Evolutionary conservation across 2,888 invertebrate genomes (phyloP), one percentile per base, ranked within the genome.

Genomic region (Notodonta dromedarius): DNA sequence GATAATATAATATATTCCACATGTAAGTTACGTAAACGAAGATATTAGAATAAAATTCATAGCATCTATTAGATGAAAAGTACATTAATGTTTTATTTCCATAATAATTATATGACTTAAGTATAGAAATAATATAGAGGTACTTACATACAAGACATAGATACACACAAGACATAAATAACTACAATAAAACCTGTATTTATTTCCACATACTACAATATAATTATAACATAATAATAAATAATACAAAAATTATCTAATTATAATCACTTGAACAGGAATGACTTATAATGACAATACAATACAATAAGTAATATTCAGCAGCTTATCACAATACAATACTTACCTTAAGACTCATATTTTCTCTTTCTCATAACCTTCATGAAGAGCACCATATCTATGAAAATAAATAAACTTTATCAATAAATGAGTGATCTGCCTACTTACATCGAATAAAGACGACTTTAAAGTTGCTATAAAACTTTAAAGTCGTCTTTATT

Each of bases 341-440:
- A 80, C 80, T 65, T 80, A 85, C 82, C 74, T 78, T 81, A 87
- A 24, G 66, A 58, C 13, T 87, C 85, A 66, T 76, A 82, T 80
- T 87, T 90, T 80, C 94, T 95, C 85, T 97, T 98, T 85, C 96
- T 98, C 93, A 97, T 97, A 53, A 98, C 94, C 91, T 97, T 97
- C 97, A 98, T 98, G 83, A 98, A 98, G 51, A 98, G 91, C 59
- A 98, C 97, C 98, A 98, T 98, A 93, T 96, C 97, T 97, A 93
- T 51, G 24, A 24, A 24, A 24, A 24, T 2, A 24, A 24, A 24
- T 24, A 24, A 24, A 24, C 24, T 24, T 24, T 24, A 24, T 24
- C n/a, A n/a, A n/a, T n/a, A n/a, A n/a, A n/a, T n/a, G n/a, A n/a
- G n/a, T n/a, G n/a, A n/a, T n/a, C n/a, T n/a, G n/a, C n/a, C n/a